phyloP scores from a whole-genome alignment of 2,113 vertebrate species.

The Microtus montanus region DNA sequence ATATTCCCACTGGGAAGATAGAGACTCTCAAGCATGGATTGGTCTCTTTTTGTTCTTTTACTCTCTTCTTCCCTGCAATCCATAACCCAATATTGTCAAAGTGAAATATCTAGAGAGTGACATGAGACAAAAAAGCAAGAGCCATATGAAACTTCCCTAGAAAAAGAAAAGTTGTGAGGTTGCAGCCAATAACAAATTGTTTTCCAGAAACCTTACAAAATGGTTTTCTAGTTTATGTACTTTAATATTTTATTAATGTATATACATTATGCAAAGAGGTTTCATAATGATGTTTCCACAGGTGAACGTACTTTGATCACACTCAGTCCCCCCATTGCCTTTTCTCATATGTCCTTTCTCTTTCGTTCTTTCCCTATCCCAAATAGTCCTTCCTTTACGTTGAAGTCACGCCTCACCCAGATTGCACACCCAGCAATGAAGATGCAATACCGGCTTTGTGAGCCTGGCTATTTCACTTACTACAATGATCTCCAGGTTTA shows the following conservation, averaged over 20 bases:
- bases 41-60: slow-evolving; percentile 74
- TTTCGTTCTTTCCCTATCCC: background rate
- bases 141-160: background rate
- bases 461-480: background rate
- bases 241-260: background rate
- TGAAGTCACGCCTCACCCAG: no score
- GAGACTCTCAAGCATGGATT: slow-evolving; percentile 59
- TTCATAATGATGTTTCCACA: background rate
- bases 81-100: slow-evolving; percentile 68
- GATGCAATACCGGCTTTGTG: background rate
- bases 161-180: slow-evolving; percentile 29
- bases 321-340: background rate
- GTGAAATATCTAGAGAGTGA: slow-evolving; percentile 44
- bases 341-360: background rate
- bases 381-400: no score
- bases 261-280: background rate
- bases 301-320: background rate
- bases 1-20: slow-evolving; percentile 71
- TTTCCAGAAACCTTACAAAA: slow-evolving; percentile 39
- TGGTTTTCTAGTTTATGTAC: background rate
- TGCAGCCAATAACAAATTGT: slow-evolving; percentile 1
- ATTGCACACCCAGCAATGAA: no score
- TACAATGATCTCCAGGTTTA: background rate
- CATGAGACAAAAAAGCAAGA: slow-evolving; percentile 23
- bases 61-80: slow-evolving; percentile 69